Evolutionary conservation across 2,113 vertebrate genomes (phyloP), one percentile per base, ranked within the genome.

Genomic region (Leucoraja erinaceus): DNA sequence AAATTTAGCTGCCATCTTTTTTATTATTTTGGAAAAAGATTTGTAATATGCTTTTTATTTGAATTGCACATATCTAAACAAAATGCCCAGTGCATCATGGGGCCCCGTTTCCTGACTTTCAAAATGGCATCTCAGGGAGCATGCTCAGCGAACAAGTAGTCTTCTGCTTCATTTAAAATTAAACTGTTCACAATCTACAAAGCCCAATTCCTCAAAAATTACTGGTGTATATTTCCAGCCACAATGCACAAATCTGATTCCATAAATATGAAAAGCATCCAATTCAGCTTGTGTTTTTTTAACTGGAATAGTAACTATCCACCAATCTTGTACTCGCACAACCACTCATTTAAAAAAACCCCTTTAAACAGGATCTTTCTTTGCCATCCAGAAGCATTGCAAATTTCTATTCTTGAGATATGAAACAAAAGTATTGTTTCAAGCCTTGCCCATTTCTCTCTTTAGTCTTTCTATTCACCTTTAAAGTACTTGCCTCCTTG

Each of bases 21-120:
- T 90, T 72, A 28, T 88, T 61, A 28, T 72, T 72, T 31, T 28
- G 94, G 78, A 94, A 95, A 95, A 95, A 93, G 93, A 95, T 47
- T 33, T 92, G 68, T 63, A 91, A 22, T 54, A 11, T 25, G 81
- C 25, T 84, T 90, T 70, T 68, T 90, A 28, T 72, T 72, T 74
- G 20, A 91, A 91, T 54, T 91, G 90, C 90, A 91, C 90, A 74
- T 84, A 54, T 59, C 81, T 54, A 84, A 84, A 91, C 59, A 91
- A 88, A 81, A 91, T 54, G 66, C 33, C 88, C 61, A 11, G 88
- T 66, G 33, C 88, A 91, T 74, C 38, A 72, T 28, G 63, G 66
- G 88, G 20, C 31, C 22, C 70, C 3, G 20, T 72, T 70, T 68
- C 88, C 33, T 91, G 33, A 91, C 38, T 91, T 22, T 47, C 22